Base-by-base conservation (phyloP, 2,888 invertebrate species). In the Petrolisthes cinctipes region DNA sequence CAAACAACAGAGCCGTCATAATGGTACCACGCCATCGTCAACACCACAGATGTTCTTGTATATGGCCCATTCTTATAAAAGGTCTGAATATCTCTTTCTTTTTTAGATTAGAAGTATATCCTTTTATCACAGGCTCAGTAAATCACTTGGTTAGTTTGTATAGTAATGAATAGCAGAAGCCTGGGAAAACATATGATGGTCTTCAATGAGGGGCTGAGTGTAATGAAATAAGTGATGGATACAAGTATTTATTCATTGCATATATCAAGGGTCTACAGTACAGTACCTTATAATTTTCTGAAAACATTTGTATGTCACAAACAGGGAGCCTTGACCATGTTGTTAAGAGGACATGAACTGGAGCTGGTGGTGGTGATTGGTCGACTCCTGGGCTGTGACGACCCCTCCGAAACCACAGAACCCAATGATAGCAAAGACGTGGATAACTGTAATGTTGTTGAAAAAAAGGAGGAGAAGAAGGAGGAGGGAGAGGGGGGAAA, bases 291-390 rank as follows among this genome's bases (percentile, higher is more conserved):
- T 56, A 68, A 17, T 82, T 82, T 5, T 82, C 17, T 51, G 23
- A 11, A 20, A 14, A n/a, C 7, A 23, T 20, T 14, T 84, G 17
- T 17, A 20, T 23, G 23, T 82, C 51, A 4, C 51, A 54, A 87
- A 37, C 91, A 93, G 93, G 91, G 91, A 89, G 93, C 93, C 6
- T 91, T 93, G 89, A 91, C 91, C 71, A 92, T 92, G 88, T 91
- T 93, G 80, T 91, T 93, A 6, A 91, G 93, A 85, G 93, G 93
- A n/a, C 91, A 93, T 91, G 93, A 93, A 89, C 90, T 93, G 76
- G 93, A 93, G 90, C 91, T 93, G 68, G 93, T 93, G n/a, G 92
- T 92, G 17, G 91, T 92, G 78, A 90, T 93, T 54, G 93, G 93
- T 71, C 86, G 85, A 14, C 76, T 90, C 53, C 80, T 91, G 57